Percentiles rank a stretch among this genome's conserved stretches.
Conservation (phyloP, 2,888 invertebrate genomes). For the Agelastica alni region DNA sequence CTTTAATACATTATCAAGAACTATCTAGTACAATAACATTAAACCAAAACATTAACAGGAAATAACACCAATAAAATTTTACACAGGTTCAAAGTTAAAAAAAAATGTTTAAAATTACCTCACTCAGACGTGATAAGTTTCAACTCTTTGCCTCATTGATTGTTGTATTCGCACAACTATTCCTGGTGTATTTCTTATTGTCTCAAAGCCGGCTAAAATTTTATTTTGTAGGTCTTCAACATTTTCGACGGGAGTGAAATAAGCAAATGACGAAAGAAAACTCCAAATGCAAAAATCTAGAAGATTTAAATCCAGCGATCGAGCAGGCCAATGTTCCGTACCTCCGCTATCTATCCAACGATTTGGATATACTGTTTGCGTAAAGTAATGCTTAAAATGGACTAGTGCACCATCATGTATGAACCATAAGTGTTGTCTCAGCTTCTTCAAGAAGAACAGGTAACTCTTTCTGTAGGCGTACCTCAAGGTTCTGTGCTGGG, state of each 20-base stretch:
- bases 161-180: neutral
- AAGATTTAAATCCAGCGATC: neutral
- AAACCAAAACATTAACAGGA: no score
- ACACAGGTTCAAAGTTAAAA: no score
- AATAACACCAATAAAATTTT: no score
- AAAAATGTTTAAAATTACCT: no score
- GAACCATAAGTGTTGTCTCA: neutral
- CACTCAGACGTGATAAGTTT: no score
- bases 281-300: slow-evolving; percentile 8
- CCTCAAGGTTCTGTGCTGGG: no score
- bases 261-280: neutral
- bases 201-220: neutral
- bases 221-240: neutral
- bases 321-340: neutral
- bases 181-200: neutral
- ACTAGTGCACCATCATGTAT: neutral
- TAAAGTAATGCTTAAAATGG: neutral
- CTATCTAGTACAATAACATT: no score
- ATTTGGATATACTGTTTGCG: slow-evolving; percentile 4
- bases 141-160: no score
- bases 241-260: neutral
- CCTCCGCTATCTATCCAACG: neutral
- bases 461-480: neutral
- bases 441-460: neutral
- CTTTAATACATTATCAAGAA: no score